Conservation (phyloP, 2,888 invertebrate species). For the Cantharis lateralis region DNA sequence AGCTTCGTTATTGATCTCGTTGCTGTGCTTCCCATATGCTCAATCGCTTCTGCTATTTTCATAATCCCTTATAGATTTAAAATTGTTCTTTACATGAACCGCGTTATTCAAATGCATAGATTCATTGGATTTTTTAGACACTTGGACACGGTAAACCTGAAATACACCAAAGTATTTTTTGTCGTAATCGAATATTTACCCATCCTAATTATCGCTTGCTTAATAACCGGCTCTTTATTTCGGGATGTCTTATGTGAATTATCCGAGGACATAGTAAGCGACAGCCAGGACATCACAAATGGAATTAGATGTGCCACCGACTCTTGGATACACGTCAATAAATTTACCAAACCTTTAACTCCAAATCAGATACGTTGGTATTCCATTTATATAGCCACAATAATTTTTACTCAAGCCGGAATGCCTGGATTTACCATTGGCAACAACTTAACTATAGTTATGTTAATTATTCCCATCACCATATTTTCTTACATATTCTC, state of each 20-base stretch:
- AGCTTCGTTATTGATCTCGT: constrained; percentile 30
- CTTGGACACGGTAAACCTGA: neutral
- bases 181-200: constrained; percentile 8
- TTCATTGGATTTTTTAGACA: constrained; percentile 19
- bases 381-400: constrained; percentile 5
- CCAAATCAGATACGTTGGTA: neutral
- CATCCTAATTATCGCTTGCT: constrained; percentile 5
- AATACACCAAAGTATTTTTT: neutral
- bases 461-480: neutral
- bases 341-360: constrained; percentile 1
- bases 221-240: constrained; percentile 7
- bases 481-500: neutral
- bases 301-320: constrained; percentile 1
- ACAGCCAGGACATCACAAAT: neutral
- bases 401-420: neutral
- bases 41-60: neutral
- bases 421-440: neutral
- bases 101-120: constrained; percentile 26
- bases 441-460: neutral
- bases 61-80: neutral
- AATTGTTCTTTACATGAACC: constrained; percentile 4
- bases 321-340: neutral
- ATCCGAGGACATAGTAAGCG: neutral
- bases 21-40: constrained; percentile 21
- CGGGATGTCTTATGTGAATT: constrained; percentile 15